These are phyloP conservation scores for Drosophila maculinotata DNA, from an alignment of 2,888 invertebrate genomes.

Conservation along the genomic window DNA sequence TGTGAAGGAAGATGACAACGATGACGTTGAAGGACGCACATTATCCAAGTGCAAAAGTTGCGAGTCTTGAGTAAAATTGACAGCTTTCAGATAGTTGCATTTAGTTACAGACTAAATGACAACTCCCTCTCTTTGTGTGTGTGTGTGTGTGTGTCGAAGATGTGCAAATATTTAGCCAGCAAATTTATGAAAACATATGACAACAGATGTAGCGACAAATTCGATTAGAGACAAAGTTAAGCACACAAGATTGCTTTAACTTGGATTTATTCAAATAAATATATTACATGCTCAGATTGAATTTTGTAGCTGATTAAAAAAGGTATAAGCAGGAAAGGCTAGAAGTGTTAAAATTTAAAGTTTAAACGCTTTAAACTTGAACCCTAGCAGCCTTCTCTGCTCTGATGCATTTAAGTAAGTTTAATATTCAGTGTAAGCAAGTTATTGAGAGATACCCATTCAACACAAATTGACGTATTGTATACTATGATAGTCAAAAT, in stretches of 20 bases:
- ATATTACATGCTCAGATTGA: not conserved
- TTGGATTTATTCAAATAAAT: not conserved
- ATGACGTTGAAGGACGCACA: conserved; percentile 48
- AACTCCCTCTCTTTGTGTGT: conserved; percentile 12
- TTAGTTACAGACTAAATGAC: conserved; percentile 41
- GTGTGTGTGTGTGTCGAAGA: conserved; percentile 4
- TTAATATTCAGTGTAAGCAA: too few relatives aligned
- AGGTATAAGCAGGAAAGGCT: too few relatives aligned
- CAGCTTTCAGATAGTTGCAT: conserved; percentile 58
- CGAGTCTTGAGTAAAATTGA: conserved; percentile 45
- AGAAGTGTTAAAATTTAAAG: too few relatives aligned
- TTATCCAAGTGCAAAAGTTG: conserved; percentile 20
- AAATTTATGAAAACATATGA: conserved; percentile 40
- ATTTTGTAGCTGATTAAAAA: not conserved
- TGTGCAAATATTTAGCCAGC: conserved; percentile 51
- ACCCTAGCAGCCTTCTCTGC: too few relatives aligned
- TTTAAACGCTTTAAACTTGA: too few relatives aligned
- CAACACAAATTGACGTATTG: too few relatives aligned
- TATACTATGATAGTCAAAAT: too few relatives aligned
- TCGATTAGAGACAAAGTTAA: conserved; percentile 19
- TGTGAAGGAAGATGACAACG: conserved; percentile 24
- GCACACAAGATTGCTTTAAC: not conserved
- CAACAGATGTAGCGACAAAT: conserved; percentile 3
- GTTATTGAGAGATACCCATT: too few relatives aligned
- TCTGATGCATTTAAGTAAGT: too few relatives aligned